Evolutionary conservation across 1,140 invertebrate species (phyloP), one percentile per base, ranked within the genome.

Genomic region (Delia radicum): DNA sequence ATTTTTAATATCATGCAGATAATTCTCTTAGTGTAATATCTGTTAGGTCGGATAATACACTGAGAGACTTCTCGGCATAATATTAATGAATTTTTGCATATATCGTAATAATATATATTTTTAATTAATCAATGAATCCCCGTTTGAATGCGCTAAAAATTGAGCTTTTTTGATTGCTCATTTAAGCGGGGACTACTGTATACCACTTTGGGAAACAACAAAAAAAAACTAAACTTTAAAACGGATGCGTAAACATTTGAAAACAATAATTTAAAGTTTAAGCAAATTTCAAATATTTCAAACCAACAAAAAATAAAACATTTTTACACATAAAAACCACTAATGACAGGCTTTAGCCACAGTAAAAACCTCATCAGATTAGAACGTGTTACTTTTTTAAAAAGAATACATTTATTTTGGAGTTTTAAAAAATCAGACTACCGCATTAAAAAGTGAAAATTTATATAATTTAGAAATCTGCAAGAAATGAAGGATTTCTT

Each of bases 391-490:
- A 75, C 46, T 75, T 75, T 72, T 75, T 71, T 67, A 29, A 31
- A 26, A 55, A 15, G 46, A 75, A 75, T 55, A 3, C 74, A 75
- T 75, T 71, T 29, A 67, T 75, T 65, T 55, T 55, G 48, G 48
- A 21, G 29, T 13, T 62, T 48, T 24, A 29, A 48, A 65, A 21
- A 75, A 27, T 63, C 74, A 37, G 24, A 15, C 48, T 18, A 55
- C 48, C 8, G 18, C 48, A 18, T 21, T 55, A 55, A 55, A 71
- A 75, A 75, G 74, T 31, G 75, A 76, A 80, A 80, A 83, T 83
- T 83, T 83, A 81, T 83, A 81, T 84, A 84, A 84, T 84, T 84
- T 84, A 80, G 79, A 82, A 82, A 55, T 55, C n/a, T 21, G 48
- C 24, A 55, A 21, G 48, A 55, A 55, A 55, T 55, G 48, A 55